Percentiles rank a stretch among this genome's conserved stretches.
These are phyloP conservation scores for Passer montanus DNA, from an alignment of 2,113 vertebrate genomes.

Conservation along the genomic window DNA sequence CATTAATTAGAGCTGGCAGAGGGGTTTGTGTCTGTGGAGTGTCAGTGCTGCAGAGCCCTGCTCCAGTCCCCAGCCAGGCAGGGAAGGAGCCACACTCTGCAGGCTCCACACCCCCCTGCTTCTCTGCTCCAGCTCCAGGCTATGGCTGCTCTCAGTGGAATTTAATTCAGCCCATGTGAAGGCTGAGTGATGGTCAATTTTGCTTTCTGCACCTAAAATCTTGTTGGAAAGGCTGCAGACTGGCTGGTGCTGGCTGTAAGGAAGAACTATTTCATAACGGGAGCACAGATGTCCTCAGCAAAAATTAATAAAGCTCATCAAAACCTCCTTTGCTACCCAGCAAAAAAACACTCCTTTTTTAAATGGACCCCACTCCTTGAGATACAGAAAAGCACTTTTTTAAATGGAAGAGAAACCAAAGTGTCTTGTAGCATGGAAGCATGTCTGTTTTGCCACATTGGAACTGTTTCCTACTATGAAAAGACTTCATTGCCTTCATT, in stretches of 20 bases:
- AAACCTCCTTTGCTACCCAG: neutral
- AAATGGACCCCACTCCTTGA: neutral
- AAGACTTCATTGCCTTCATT: neutral
- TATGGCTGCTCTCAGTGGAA: neutral
- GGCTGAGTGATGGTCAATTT: neutral
- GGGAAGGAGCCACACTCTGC: neutral
- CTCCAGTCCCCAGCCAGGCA: neutral
- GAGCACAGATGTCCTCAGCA: neutral
- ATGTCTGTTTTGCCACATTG: neutral
- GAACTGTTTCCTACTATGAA: neutral
- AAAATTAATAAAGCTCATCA: neutral
- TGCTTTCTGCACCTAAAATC: neutral
- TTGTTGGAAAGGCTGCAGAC: neutral
- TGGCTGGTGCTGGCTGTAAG: neutral
- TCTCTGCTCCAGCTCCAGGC: neutral
- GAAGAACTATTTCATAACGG: neutral
- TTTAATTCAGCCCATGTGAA: neutral
- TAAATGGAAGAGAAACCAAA: slow-evolving; percentile 12
- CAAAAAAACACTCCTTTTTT: neutral
- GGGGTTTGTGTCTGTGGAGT: neutral
- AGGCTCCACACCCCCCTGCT: neutral
- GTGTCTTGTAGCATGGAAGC: neutral
- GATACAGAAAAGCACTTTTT: slow-evolving; percentile 1
- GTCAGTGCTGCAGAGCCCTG: neutral
- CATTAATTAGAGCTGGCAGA: neutral